phyloP scores from a whole-genome alignment of 2,888 invertebrate genomes.

The Cenopis cana region DNA sequence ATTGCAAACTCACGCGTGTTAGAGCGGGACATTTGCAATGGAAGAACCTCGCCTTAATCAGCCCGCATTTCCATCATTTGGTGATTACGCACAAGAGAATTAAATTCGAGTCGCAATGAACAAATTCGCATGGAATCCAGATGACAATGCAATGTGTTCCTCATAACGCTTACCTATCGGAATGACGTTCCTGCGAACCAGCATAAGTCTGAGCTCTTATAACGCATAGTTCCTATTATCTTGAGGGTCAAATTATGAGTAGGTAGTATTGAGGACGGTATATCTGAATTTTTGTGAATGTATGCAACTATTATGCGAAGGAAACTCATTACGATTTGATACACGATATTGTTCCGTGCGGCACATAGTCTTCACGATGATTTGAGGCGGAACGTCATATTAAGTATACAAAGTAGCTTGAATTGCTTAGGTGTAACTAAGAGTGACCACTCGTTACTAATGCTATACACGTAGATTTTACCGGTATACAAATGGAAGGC shows the following conservation, averaged over 20 bases:
- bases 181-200: background rate
- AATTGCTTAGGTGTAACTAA: background rate
- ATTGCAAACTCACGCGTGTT: too few species aligned
- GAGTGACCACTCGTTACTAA: too few species aligned
- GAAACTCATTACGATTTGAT: background rate
- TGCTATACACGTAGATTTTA: too few species aligned
- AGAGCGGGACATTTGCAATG: too few species aligned
- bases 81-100: background rate
- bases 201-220: background rate
- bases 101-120: background rate
- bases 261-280: background rate
- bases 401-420: background rate
- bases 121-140: background rate
- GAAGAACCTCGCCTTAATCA: too few species aligned
- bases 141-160: background rate
- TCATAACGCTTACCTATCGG: background rate
- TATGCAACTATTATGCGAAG: background rate
- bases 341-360: background rate
- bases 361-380: background rate
- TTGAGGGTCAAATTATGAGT: background rate
- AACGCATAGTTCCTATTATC: background rate
- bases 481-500: too few species aligned
- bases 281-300: background rate
- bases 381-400: background rate
- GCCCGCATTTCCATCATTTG: background rate